Percentiles rank a stretch among this genome's conserved stretches.
phyloP scores from a whole-genome alignment of 2,888 invertebrate species.

The Oxyteleia sp. region DNA sequence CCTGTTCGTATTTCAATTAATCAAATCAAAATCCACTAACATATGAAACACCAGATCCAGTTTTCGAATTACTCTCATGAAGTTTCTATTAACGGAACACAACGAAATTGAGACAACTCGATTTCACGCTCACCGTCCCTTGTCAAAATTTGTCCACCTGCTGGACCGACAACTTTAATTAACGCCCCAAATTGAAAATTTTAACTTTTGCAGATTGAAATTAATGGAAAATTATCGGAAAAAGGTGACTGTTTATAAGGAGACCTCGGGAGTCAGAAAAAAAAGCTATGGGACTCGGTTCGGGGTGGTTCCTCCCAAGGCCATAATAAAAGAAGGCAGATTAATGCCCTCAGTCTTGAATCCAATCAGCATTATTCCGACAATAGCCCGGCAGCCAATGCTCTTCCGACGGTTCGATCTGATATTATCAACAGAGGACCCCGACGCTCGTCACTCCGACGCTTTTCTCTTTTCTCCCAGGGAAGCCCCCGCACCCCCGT shows the following conservation, averaged over 20 bases:
- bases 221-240: slow-evolving; percentile 38
- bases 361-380: slow-evolving; percentile 88
- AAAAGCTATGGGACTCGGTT: slow-evolving; percentile 64
- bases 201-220: background rate
- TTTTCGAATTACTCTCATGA: too few relatives aligned
- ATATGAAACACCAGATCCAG: too few relatives aligned
- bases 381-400: slow-evolving; percentile 87
- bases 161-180: too few relatives aligned
- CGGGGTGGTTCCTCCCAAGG: slow-evolving; percentile 69
- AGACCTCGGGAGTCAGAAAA: slow-evolving; percentile 31
- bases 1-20: too few relatives aligned
- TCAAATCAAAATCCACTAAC: too few relatives aligned
- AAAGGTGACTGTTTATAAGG: slow-evolving; percentile 55
- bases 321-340: slow-evolving; percentile 87
- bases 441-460: slow-evolving; percentile 75
- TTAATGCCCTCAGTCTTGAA: slow-evolving; percentile 87
- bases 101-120: too few relatives aligned
- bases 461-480: slow-evolving; percentile 77
- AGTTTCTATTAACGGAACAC: too few relatives aligned
- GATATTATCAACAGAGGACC: slow-evolving; percentile 86
- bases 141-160: background rate
- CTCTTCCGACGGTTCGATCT: slow-evolving; percentile 81
- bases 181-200: too few relatives aligned
- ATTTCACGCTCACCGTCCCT: too few relatives aligned
- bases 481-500: slow-evolving; percentile 74